phyloP scores from a whole-genome alignment of 2,113 vertebrate species.

The Pygoscelis antarcticus region DNA sequence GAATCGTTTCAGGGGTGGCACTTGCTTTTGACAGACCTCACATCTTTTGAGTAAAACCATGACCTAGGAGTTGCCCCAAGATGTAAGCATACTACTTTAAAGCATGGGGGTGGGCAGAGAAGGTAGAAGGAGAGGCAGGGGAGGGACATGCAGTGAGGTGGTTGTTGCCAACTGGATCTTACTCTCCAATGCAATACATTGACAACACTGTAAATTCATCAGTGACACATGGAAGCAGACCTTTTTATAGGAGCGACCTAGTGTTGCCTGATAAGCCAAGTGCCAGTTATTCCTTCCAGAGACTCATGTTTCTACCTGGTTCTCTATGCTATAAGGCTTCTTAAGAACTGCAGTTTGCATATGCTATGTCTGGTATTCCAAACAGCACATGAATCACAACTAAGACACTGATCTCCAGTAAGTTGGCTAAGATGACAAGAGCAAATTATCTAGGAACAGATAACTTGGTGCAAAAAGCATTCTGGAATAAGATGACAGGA shows the following conservation, averaged over 20 bases:
- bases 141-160: not conserved
- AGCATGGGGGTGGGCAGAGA: not conserved
- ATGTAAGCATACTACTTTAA: not conserved
- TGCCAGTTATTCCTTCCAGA: not conserved
- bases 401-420: not conserved
- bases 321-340: not conserved
- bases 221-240: not conserved
- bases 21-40: not conserved
- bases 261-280: not conserved
- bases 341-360: not conserved
- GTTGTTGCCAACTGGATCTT: not conserved
- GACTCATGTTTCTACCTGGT: not conserved
- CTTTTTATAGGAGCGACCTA: not conserved
- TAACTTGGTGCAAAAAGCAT: not conserved
- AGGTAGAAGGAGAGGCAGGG: not conserved
- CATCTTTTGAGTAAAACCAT: not conserved
- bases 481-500: not conserved
- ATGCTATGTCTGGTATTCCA: not conserved
- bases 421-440: not conserved
- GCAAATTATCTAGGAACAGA: not conserved
- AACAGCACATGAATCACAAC: not conserved
- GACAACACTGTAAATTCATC: not conserved
- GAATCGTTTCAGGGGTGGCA: not conserved
- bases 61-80: not conserved
- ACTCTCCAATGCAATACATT: not conserved